Percentiles rank a stretch among this genome's conserved stretches.
These are phyloP conservation scores for Agelastica alni DNA, from an alignment of 2,888 invertebrate species.

Conservation along the genomic window DNA sequence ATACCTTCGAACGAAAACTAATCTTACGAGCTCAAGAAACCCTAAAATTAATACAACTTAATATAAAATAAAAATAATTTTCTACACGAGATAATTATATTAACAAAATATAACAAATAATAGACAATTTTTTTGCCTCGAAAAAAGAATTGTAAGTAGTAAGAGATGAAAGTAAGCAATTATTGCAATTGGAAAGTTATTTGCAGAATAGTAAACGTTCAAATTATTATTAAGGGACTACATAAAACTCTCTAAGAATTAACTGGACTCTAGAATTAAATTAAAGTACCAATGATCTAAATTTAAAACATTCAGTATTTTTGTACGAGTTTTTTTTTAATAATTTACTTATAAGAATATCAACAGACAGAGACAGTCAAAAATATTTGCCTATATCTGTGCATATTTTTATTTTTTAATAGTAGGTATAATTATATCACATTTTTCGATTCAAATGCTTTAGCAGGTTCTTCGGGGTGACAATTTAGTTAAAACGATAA, in stretches of 20 bases:
- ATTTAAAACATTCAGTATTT: conserved; percentile 32
- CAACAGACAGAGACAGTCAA: conserved; percentile 36
- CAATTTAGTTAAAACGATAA: background rate
- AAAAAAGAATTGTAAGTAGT: too few relatives aligned
- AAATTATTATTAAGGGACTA: background rate
- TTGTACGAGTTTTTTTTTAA: conserved; percentile 34
- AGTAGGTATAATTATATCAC: conserved; percentile 46
- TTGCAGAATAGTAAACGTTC: too few relatives aligned
- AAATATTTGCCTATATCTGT: conserved; percentile 37
- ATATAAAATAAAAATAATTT: too few relatives aligned
- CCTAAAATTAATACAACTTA: too few relatives aligned
- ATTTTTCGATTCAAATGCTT: conserved; percentile 41
- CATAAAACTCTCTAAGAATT: conserved; percentile 13
- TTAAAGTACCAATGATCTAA: conserved; percentile 21
- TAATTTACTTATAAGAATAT: conserved; percentile 33
- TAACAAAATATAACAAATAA: too few relatives aligned
- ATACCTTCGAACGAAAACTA: background rate
- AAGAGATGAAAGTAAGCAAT: too few relatives aligned
- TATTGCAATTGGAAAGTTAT: too few relatives aligned
- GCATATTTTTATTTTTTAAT: conserved; percentile 31
- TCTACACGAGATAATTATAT: too few relatives aligned
- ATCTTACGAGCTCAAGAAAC: too few relatives aligned
- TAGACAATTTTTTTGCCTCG: too few relatives aligned
- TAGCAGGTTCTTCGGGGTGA: conserved; percentile 15
- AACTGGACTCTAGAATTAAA: conserved; percentile 16